Conservation (phyloP, 2,888 invertebrate genomes). For the Salpingus planirostris region DNA sequence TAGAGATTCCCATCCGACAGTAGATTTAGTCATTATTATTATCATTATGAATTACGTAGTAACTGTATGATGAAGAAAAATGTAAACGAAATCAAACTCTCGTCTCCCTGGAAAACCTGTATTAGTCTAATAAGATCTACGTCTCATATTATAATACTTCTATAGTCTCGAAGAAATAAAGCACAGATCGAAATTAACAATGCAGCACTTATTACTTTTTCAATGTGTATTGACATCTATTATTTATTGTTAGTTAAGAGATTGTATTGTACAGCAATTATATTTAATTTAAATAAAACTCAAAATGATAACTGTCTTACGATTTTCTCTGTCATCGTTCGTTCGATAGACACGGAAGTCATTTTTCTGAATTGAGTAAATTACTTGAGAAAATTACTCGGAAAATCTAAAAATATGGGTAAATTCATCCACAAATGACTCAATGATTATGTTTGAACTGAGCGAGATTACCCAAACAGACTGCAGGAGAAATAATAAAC, state of each 20-base stretch:
- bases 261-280: conserved; percentile 19
- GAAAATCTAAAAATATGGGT: too few relatives aligned
- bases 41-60: conserved; percentile 5
- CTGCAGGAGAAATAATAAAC: too few relatives aligned
- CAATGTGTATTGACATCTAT: conserved; percentile 4
- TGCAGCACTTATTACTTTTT: conserved; percentile 10
- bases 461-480: too few relatives aligned
- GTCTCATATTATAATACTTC: conserved; percentile 1
- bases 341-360: too few relatives aligned
- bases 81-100: too few relatives aligned
- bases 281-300: conserved; percentile 20
- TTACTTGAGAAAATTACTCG: too few relatives aligned
- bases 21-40: conserved; percentile 7
- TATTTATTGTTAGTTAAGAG: conserved; percentile 11
- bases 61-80: conserved; percentile 7
- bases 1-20: too few relatives aligned
- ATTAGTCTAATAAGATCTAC: conserved; percentile 1
- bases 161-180: conserved; percentile 11
- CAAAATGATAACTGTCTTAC: conserved; percentile 9
- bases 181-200: conserved; percentile 12
- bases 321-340: too few relatives aligned
- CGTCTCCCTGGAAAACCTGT: conserved; percentile 4
- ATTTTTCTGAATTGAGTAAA: too few relatives aligned
- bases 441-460: too few relatives aligned
- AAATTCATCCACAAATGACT: too few relatives aligned